Evolutionary conservation across 2,113 vertebrate species (phyloP).

Genomic region (Acanthochromis polyacanthus): DNA sequence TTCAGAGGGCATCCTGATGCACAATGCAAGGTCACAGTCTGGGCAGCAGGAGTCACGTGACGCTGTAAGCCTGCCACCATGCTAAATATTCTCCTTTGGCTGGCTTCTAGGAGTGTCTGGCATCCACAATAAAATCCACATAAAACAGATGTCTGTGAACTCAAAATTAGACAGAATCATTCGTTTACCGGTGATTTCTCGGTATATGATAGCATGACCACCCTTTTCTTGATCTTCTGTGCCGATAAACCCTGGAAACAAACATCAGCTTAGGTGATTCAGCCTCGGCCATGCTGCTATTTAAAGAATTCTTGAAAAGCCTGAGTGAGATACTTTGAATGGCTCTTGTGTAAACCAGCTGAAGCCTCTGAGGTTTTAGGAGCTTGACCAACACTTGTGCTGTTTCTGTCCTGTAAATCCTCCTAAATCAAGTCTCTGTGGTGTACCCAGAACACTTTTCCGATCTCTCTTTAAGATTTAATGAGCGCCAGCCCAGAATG

Average conservation of each 20-base stretch:
- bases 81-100: conserved; percentile 21
- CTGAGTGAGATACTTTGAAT: conserved; percentile 15
- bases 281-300: conserved; percentile 25
- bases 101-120: neutral
- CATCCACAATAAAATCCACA: too few species aligned
- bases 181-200: neutral
- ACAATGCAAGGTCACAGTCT: conserved; percentile 13
- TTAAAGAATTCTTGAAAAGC: conserved; percentile 43
- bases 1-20: neutral
- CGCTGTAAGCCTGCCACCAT: neutral
- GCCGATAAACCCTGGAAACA: neutral
- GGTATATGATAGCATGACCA: neutral
- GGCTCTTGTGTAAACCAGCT: neutral
- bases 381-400: neutral
- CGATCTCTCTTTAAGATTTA: too few species aligned
- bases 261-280: conserved; percentile 24
- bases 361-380: conserved; percentile 3
- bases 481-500: too few species aligned
- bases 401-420: too few species aligned
- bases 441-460: too few species aligned
- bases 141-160: too few species aligned
- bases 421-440: too few species aligned
- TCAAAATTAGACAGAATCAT: too few species aligned
- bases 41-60: conserved; percentile 21
- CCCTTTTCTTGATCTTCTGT: neutral